Conservation (phyloP, 2,888 invertebrate genomes). For the Lomographa bimaculata region DNA sequence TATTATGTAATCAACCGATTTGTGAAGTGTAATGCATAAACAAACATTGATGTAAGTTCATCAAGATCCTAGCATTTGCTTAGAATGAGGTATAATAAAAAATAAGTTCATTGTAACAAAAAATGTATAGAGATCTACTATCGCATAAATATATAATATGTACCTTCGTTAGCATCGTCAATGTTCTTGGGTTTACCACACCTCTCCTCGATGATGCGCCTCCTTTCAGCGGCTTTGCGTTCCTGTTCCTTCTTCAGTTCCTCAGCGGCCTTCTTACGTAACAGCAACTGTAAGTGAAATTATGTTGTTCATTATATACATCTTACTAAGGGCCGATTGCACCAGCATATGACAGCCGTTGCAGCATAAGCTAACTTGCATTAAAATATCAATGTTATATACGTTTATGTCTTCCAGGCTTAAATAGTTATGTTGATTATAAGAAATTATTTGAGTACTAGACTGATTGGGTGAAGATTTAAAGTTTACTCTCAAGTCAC, state of each 20-base stretch:
- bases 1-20: constrained; percentile 38
- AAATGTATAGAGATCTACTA: too few relatives aligned
- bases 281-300: constrained; percentile 94
- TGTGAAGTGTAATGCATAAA: constrained; percentile 48
- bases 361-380: too few relatives aligned
- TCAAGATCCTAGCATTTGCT: constrained; percentile 5
- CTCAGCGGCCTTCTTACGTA: constrained; percentile 99
- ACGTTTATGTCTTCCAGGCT: too few relatives aligned
- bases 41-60: constrained; percentile 24
- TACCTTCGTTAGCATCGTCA: constrained; percentile 98
- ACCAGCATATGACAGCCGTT: too few relatives aligned
- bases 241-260: constrained; percentile 99
- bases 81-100: constrained; percentile 5
- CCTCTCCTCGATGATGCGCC: constrained; percentile 97
- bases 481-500: too few relatives aligned
- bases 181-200: constrained; percentile 96
- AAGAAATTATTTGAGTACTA: too few relatives aligned
- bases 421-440: too few relatives aligned
- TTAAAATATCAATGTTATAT: too few relatives aligned
- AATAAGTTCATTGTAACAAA: too few relatives aligned
- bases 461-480: too few relatives aligned
- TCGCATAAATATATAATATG: constrained; percentile 21
- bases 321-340: too few relatives aligned
- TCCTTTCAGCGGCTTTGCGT: constrained; percentile 98
- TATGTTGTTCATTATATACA: too few relatives aligned